Conservation (phyloP, 2,113 vertebrate genomes). For the Phasianus colchicus region DNA sequence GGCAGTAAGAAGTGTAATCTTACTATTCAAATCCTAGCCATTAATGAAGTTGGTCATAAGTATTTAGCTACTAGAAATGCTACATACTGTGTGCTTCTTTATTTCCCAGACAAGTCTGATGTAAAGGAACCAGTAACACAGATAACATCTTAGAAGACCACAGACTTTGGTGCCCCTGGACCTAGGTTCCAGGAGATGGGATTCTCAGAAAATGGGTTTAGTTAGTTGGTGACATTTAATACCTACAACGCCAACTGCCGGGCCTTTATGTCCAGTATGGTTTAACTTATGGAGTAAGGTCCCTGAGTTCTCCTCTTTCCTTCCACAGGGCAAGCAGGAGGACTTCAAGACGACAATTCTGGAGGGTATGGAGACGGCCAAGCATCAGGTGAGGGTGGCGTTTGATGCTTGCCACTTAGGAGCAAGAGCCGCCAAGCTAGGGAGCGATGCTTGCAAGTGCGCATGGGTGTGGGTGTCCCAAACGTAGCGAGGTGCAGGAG, state of each 20-base stretch:
- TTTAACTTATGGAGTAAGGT: conserved; percentile 85
- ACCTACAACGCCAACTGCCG: conserved; percentile 75
- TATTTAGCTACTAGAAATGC: conserved; percentile 63
- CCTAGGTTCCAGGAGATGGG: conserved; percentile 69
- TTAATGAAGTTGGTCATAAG: conserved; percentile 25
- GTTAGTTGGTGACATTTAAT: conserved; percentile 80
- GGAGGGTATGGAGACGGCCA: conserved; percentile 89
- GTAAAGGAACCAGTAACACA: conserved; percentile 66
- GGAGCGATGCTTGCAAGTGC: conserved; percentile 79
- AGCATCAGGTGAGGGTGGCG: conserved; percentile 87
- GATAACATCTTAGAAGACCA: conserved; percentile 67
- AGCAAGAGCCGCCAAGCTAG: conserved; percentile 81
- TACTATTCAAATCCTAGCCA: not conserved
- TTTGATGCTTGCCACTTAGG: conserved; percentile 84
- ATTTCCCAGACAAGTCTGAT: conserved; percentile 60
- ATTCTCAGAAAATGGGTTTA: conserved; percentile 73
- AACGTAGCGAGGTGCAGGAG: conserved; percentile 59
- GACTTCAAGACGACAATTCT: conserved; percentile 88
- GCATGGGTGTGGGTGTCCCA: conserved; percentile 71
- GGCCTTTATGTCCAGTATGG: conserved; percentile 81
- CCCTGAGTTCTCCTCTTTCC: conserved; percentile 89
- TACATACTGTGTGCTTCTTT: conserved; percentile 41
- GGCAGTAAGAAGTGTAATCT: not conserved
- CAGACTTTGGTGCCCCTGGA: conserved; percentile 55
- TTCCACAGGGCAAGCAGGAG: conserved; percentile 89